These are phyloP conservation scores for Spodoptera picta DNA, from an alignment of 2,888 invertebrate species.

Conservation along the genomic window DNA sequence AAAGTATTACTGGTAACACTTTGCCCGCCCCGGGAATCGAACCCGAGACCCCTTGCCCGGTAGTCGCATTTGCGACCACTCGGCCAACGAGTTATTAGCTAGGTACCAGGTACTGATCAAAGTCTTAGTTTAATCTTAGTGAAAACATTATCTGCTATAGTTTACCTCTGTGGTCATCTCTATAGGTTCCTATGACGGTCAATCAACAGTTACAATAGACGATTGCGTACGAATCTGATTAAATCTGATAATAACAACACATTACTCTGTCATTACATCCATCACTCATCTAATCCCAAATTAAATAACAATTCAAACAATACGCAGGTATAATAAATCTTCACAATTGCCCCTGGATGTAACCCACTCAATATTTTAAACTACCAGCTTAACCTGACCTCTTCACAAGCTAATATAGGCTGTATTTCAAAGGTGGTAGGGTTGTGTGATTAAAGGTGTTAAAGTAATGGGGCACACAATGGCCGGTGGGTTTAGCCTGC, in stretches of 20 bases:
- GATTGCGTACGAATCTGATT: too few relatives aligned
- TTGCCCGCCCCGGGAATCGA: too few relatives aligned
- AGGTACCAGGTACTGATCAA: too few relatives aligned
- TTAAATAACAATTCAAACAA: conserved; percentile 82
- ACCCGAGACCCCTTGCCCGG: too few relatives aligned
- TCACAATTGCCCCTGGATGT: conserved; percentile 69
- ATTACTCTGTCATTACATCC: conserved; percentile 59
- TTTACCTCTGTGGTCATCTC: too few relatives aligned
- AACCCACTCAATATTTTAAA: conserved; percentile 55
- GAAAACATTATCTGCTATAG: too few relatives aligned
- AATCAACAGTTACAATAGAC: too few relatives aligned
- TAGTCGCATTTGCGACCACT: too few relatives aligned
- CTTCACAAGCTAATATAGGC: conserved; percentile 44
- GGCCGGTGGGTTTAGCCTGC: conserved; percentile 75
- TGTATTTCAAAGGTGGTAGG: conserved; percentile 47
- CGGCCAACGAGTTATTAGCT: too few relatives aligned
- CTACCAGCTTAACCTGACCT: conserved; percentile 49
- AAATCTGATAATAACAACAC: neutral
- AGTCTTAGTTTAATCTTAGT: too few relatives aligned
- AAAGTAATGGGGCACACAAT: conserved; percentile 70
- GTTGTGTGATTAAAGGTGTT: conserved; percentile 33
- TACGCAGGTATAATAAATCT: conserved; percentile 85
- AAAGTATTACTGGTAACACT: too few relatives aligned
- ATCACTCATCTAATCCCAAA: conserved; percentile 73
- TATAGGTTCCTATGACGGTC: too few relatives aligned